These are phyloP conservation scores for Euglossa dilemma DNA, from an alignment of 1,140 invertebrate species.

Conservation along the genomic window DNA sequence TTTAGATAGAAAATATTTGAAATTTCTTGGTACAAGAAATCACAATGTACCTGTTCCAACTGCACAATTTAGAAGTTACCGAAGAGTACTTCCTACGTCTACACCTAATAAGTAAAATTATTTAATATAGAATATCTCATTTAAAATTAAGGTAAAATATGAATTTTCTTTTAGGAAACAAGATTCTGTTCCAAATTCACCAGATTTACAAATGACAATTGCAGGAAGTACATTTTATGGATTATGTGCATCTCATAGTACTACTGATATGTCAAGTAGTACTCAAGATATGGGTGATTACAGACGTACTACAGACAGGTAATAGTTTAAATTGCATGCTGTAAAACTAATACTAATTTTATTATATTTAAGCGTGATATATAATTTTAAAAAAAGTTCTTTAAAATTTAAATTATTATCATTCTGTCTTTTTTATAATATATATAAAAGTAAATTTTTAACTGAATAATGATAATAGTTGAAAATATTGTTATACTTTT, in stretches of 20 bases:
- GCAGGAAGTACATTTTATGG: conserved; percentile 79
- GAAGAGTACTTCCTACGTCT: conserved; percentile 83
- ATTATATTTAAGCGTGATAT: not conserved
- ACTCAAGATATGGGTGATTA: conserved; percentile 76
- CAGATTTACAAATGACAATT: conserved; percentile 75
- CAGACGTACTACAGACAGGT: conserved; percentile 73
- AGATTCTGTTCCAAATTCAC: conserved; percentile 65
- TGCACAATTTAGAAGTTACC: conserved; percentile 89
- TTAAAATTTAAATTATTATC: conserved; percentile 4
- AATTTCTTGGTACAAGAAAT: conserved; percentile 84
- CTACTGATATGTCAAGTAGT: conserved; percentile 70
- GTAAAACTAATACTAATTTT: conserved; percentile 12
- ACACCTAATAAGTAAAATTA: conserved; percentile 68
- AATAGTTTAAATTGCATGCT: conserved; percentile 30
- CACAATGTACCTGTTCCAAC: conserved; percentile 88
- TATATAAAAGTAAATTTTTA: not conserved
- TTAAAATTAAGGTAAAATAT: conserved; percentile 14
- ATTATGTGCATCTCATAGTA: conserved; percentile 72
- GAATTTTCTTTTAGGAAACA: conserved; percentile 65
- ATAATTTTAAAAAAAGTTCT: not conserved
- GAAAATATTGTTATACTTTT: conserved; percentile 29
- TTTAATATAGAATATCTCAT: not conserved
- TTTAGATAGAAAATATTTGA: conserved; percentile 88
- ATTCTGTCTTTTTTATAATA: not conserved
- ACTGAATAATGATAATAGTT: not conserved